Base-by-base conservation (phyloP, 2,888 invertebrate species). In the Latrodectus hesperus region DNA sequence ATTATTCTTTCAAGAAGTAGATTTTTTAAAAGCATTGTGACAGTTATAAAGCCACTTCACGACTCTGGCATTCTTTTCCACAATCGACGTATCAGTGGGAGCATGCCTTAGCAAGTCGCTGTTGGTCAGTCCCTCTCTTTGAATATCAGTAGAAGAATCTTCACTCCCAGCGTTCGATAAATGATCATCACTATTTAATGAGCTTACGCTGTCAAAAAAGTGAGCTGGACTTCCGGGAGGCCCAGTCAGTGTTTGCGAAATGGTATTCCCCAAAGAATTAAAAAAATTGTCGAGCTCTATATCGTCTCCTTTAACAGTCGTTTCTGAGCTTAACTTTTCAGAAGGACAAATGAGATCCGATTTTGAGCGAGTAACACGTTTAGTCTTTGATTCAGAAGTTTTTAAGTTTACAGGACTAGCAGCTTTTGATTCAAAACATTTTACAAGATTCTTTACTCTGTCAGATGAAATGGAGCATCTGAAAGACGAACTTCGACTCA, bases 11-110 rank as follows among this genome's bases (percentile, higher is more conserved):
- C 81, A 81, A 49, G 81, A 73, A 17, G 55, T 16, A 51, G 26
- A 74, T 68, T 82, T 82, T 22, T 67, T 75, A 38, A 68, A 68
- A 17, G 68, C 74, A 55, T 82, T 98, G 85, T 97, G 95, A 92
- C 98, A 97, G 92, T 97, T 98, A 92, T 97, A 98, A 92, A 98
- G 95, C 98, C 98, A 98, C 93, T 98, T 98, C 91, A 98, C 98
- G 91, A 98, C 98, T 89, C 98, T 94, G 0, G 98, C 98, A 93
- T 98, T 98, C 52, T 97, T 94, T 92, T 98, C 98, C 52, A 98
- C 97, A 90, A 98, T 97, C 90, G 97, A 97, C 12, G 89, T 88
- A 53, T 88, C 88, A 16, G 83, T 77, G 11, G 84, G 88, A n/a
- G 76, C 84, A 64, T 84, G 88, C 38, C 67, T 76, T 4, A 67